Base-by-base conservation (phyloP, 2,888 invertebrate genomes). In the Fabriciana adippe region DNA sequence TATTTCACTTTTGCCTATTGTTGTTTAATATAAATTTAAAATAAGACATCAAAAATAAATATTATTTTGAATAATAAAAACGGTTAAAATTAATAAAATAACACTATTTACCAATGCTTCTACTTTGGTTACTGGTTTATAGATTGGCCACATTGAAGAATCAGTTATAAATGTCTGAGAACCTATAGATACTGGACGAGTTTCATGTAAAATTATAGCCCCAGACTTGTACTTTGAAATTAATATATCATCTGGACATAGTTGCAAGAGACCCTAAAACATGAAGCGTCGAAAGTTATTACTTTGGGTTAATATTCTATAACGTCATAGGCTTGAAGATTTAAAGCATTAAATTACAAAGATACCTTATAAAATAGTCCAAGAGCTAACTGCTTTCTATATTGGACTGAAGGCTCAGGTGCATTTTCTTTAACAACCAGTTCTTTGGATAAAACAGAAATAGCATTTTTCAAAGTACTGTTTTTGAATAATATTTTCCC, bases 331-430 rank as follows among this genome's bases (percentile, higher is more conserved):
- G 26, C 26, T 26, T 26, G 26, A 26, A 26, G 26, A 26, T 0
- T 21, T 89, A 55, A 94, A 86, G 18, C 11, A 31, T 18, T 16
- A 11, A 14, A 35, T 6, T 35, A 35, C 31, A 18, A n/a, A 55
- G 68, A 76, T 80, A 94, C 95, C 91, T 95, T 96, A 80, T 95
- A 96, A 76, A 95, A 94, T 6, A 96, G 85, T 48, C 93, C 89
- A 51, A 94, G 80, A 0, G 96, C 94, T 21, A 95, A 86, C 48
- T 90, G 87, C 75, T 93, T 94, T 55, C 95, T 90, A 76, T 94
- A 96, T 50, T 90, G 88, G 0, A 95, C 94, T 2, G 90, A 87
- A 6, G 94, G 92, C 75, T 95, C 94, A 0, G 94, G 94, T 1
- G 94, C 86, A 47, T 93, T 86, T 55, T 90, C 84, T 74, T 94